Evolutionary conservation across 2,113 vertebrate genomes (phyloP).

Genomic region (Chascanopsetta lugubris): DNA sequence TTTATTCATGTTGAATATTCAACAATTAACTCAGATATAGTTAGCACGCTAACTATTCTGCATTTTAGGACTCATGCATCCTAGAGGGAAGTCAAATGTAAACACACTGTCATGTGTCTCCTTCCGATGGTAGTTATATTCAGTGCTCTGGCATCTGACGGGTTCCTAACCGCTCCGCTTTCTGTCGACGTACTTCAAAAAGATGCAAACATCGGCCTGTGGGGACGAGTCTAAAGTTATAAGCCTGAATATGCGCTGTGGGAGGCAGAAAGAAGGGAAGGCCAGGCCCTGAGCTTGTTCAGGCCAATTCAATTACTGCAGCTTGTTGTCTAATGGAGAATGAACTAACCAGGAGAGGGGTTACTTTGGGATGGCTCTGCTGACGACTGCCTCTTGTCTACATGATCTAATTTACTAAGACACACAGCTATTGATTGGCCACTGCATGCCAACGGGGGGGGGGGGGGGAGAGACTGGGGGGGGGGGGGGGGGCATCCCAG

Average conservation of each 20-base stretch:
- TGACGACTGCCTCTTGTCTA: conserved; percentile 75
- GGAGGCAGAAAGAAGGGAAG: conserved; percentile 58
- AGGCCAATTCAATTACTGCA: conserved; percentile 77
- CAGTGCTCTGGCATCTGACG: neutral
- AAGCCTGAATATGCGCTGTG: conserved; percentile 64
- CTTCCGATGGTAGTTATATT: too few relatives aligned
- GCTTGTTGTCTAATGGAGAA: conserved; percentile 71
- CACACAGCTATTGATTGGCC: conserved; percentile 77
- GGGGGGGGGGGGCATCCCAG: conserved; percentile 60
- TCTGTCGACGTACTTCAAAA: neutral
- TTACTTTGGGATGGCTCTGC: conserved; percentile 71
- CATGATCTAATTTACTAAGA: conserved; percentile 81
- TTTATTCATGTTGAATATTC: too few relatives aligned
- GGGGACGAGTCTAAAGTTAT: conserved; percentile 46
- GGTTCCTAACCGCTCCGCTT: conserved; percentile 11
- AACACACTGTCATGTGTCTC: too few relatives aligned
- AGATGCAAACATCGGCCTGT: conserved; percentile 16
- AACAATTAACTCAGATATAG: too few relatives aligned
- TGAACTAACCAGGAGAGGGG: conserved; percentile 70
- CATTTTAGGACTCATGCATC: too few relatives aligned
- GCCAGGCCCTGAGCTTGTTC: conserved; percentile 66
- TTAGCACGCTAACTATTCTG: too few relatives aligned
- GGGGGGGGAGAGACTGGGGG: conserved; percentile 56
- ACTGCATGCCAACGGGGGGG: conserved; percentile 65
- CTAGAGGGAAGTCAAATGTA: too few relatives aligned